Conservation (phyloP, 2,888 invertebrate genomes). For the Leucoma salicis region DNA sequence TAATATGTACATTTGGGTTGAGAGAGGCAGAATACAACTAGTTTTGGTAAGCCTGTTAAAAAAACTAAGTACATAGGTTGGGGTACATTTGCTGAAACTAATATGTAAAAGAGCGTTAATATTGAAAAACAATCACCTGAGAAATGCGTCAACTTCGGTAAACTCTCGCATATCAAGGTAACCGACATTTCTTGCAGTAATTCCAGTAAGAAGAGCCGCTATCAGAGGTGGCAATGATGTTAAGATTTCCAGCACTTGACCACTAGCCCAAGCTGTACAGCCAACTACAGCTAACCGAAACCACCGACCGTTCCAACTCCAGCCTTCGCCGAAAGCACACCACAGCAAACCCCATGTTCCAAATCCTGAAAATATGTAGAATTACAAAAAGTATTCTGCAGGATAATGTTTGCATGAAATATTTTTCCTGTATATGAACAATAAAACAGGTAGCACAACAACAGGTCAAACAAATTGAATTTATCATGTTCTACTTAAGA, state of each 20-base stretch:
- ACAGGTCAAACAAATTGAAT: too few species aligned
- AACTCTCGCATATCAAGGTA: constrained; percentile 65
- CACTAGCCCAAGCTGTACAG: constrained; percentile 57
- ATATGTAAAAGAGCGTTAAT: too few species aligned
- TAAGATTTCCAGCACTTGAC: constrained; percentile 47
- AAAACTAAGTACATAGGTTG: too few species aligned
- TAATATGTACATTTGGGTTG: too few species aligned
- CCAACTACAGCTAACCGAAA: constrained; percentile 53
- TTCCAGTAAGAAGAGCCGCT: constrained; percentile 63
- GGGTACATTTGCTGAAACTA: too few species aligned
- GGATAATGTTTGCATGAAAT: too few species aligned
- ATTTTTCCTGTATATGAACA: too few species aligned
- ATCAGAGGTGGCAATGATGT: constrained; percentile 63
- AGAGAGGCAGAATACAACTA: too few species aligned
- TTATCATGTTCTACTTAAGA: too few species aligned
- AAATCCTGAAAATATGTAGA: constrained; percentile 43
- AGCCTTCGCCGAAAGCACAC: constrained; percentile 56
- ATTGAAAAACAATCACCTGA: constrained; percentile 57
- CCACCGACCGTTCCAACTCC: constrained; percentile 63
- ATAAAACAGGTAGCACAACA: too few species aligned
- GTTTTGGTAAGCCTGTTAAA: too few species aligned
- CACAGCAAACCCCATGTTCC: constrained; percentile 61
- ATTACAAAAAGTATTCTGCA: too few species aligned
- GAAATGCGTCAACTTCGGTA: constrained; percentile 56
- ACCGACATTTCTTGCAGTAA: constrained; percentile 58